A percentile compares a stretch with the other conserved stretches of the same genome.
phyloP scores from a whole-genome alignment of 2,113 vertebrate species.

The Psilopsiagon aymara region DNA sequence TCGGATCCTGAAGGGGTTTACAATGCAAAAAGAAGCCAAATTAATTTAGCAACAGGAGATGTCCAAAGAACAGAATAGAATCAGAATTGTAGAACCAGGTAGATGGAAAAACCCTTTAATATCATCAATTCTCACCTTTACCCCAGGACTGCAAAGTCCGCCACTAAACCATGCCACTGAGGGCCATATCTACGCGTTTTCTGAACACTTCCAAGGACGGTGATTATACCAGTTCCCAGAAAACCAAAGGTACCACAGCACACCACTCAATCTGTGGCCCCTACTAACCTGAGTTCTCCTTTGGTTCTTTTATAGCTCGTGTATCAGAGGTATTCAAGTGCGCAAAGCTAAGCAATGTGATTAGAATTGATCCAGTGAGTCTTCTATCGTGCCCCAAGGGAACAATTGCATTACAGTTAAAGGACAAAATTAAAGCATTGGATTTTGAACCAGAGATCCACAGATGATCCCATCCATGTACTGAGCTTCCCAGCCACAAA shows the following conservation, averaged over 20 bases:
- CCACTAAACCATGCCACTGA: not conserved
- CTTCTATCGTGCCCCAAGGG: not conserved
- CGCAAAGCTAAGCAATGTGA: not conserved
- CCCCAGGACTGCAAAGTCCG: not conserved
- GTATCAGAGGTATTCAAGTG: not conserved
- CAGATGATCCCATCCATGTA: not conserved
- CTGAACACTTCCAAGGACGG: not conserved
- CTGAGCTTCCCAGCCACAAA: not conserved
- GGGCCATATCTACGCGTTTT: not conserved
- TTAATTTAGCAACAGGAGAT: not conserved
- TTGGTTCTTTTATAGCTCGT: not conserved
- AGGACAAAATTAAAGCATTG: not conserved
- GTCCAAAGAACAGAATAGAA: not conserved
- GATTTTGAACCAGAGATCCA: constrained; percentile 3
- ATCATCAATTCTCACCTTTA: not conserved
- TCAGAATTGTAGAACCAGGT: not conserved
- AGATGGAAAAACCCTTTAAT: not conserved
- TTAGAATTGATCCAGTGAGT: constrained; percentile 31
- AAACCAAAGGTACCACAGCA: not conserved
- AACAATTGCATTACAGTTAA: not conserved
- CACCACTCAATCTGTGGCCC: not conserved
- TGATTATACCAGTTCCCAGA: not conserved
- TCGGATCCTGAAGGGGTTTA: not conserved
- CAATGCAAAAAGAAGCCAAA: not conserved
- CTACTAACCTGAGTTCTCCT: not conserved